Conservation (phyloP, 2,888 invertebrate genomes). For the Gymnoscelis rufifasciata region DNA sequence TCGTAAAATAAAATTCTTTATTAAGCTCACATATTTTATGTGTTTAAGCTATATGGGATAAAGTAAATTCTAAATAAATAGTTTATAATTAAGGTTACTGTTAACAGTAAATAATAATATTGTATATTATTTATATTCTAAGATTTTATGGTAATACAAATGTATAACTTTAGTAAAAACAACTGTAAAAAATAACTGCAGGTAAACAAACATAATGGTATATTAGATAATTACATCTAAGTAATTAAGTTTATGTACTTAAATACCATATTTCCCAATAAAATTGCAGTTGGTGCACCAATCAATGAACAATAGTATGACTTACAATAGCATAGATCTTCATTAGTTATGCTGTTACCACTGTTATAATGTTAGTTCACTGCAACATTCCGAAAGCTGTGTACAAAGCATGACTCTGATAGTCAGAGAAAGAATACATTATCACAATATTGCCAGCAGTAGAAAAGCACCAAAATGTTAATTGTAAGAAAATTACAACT, state of each 20-base stretch:
- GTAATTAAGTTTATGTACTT: not conserved
- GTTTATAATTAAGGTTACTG: constrained; percentile 49
- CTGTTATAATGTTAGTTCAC: constrained; percentile 69
- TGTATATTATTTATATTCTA: constrained; percentile 20
- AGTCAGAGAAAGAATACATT: constrained; percentile 51
- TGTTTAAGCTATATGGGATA: constrained; percentile 55
- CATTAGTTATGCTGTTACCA: constrained; percentile 46
- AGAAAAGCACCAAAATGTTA: constrained; percentile 70
- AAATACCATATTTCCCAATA: constrained; percentile 6
- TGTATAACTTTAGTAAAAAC: constrained; percentile 23
- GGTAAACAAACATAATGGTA: constrained; percentile 9
- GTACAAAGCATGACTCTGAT: constrained; percentile 70
- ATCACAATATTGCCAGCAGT: constrained; percentile 67
- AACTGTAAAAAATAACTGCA: constrained; percentile 19
- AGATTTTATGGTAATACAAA: constrained; percentile 23
- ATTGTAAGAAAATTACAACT: constrained; percentile 41
- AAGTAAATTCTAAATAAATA: constrained; percentile 61
- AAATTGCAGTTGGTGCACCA: constrained; percentile 50
- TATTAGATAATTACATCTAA: constrained; percentile 5
- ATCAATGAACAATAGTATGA: constrained; percentile 32
- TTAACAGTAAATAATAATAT: constrained; percentile 41
- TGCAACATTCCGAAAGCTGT: constrained; percentile 78
- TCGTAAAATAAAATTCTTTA: constrained; percentile 73
- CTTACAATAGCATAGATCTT: constrained; percentile 22
- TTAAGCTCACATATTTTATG: constrained; percentile 69